Evolutionary conservation across 2,113 vertebrate species (phyloP).

Genomic region (Trematocara variabile): DNA sequence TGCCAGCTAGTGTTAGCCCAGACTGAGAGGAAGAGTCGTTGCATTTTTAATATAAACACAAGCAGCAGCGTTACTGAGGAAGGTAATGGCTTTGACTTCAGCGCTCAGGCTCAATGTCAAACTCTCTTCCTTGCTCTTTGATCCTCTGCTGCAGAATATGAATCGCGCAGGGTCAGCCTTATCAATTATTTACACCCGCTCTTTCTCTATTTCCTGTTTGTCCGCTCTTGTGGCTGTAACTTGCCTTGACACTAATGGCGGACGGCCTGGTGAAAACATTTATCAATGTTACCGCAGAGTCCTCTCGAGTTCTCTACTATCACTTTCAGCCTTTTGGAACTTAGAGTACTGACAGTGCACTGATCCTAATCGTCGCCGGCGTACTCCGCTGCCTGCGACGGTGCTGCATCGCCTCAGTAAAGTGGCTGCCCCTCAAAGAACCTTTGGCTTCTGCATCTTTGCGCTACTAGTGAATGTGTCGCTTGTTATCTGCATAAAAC

Average conservation of each 20-base stretch:
- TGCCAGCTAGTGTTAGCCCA: constrained; percentile 33
- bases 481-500: background rate
- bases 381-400: constrained; percentile 8
- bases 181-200: constrained; percentile 78
- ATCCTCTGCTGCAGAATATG: constrained; percentile 69
- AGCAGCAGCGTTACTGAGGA: constrained; percentile 18
- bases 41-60: constrained; percentile 64
- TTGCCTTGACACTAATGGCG: constrained; percentile 69
- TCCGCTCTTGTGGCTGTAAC: constrained; percentile 64
- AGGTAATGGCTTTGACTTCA: constrained; percentile 65
- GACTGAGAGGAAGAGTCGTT: constrained; percentile 16
- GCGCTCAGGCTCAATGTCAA: constrained; percentile 65
- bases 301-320: constrained; percentile 43
- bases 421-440: constrained; percentile 10
- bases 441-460: background rate
- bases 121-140: constrained; percentile 56
- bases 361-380: constrained; percentile 55
- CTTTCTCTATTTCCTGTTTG: constrained; percentile 72
- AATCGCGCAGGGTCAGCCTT: constrained; percentile 65
- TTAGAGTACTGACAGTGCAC: constrained; percentile 40
- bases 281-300: constrained; percentile 62
- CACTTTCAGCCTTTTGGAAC: constrained; percentile 57
- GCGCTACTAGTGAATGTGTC: background rate
- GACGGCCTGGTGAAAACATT: constrained; percentile 65
- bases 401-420: background rate